Evolutionary conservation across 2,888 invertebrate species (phyloP), one percentile per base, ranked within the genome.

Genomic region (Norana najaformis): DNA sequence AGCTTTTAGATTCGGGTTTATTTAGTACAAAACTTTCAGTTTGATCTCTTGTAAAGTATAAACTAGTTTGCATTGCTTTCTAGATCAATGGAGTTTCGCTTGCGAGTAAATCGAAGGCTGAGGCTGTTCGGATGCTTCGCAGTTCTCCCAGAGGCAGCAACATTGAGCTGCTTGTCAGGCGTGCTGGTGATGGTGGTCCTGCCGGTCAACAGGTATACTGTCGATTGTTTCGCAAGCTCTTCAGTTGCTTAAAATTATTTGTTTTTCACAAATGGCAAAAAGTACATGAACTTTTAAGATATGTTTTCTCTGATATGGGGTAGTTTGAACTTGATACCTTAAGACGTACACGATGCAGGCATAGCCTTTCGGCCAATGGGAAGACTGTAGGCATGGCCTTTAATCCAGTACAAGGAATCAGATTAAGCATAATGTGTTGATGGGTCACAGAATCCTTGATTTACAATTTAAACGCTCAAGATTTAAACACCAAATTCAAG

Each of bases 81-180:
- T 85, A 85, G 85, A 85, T 85, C 35, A 85, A 36, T 85, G 85
- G 85, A 85, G 16, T 36, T 36, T 37, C 85, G 34, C 85, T 85
- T 35, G 36, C 30, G 11, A 37, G 35, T 37, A 85, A 36, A 35
- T 36, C 85, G 35, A 85, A 85, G 85, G 85, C 85, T 6, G 85
- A 85, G 85, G 35, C 85, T 0, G 85, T 85, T 35, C 35, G 85
- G 37, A 35, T 85, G 85, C 37, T 85, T 36, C 85, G 85, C 8
- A 85, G 23, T 11, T 37, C 37, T 11, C 85, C 36, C 8, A 35
- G 36, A 85, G 85, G 85, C 35, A 85, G 85, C 37, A 85, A 34
- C 6, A 37, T 85, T 37, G 36, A 85, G 85, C 85, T 85, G 36
- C 85, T 85, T 23, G 37, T 85, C 36, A 85, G 85, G 35, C 85